Evolutionary conservation across 2,113 vertebrate species (phyloP).

Genomic region (Equus quagga): DNA sequence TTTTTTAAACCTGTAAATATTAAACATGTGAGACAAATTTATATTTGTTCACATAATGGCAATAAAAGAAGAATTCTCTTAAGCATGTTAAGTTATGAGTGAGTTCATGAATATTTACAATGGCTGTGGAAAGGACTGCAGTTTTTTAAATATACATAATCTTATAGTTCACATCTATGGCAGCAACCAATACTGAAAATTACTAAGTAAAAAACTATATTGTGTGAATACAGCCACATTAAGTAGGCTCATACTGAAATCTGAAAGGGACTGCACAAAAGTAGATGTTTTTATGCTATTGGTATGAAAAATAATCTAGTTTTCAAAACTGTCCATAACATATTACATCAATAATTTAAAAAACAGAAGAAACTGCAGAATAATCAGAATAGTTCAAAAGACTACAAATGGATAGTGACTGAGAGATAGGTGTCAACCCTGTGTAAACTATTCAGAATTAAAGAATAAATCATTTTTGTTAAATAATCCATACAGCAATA

Average conservation of each 20-base stretch:
- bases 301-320: not conserved
- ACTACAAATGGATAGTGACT: not conserved
- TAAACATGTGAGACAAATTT: slow-evolving; percentile 7
- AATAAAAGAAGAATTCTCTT: slow-evolving; percentile 5
- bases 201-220: slow-evolving; percentile 43
- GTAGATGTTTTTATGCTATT: not conserved
- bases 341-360: not conserved
- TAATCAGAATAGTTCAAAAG: slow-evolving; percentile 9
- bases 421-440: not conserved
- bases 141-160: slow-evolving; percentile 43
- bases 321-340: not conserved
- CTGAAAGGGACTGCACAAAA: not conserved
- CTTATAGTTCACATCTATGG: not conserved
- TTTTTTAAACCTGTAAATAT: not conserved
- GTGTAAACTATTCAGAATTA: not conserved
- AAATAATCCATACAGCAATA: not conserved
- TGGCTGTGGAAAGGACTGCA: not conserved
- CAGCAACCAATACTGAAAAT: not conserved
- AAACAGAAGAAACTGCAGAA: slow-evolving; percentile 2
- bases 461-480: not conserved
- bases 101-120: slow-evolving; percentile 49
- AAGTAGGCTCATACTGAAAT: not conserved
- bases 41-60: not conserved
- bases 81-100: slow-evolving; percentile 6
- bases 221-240: not conserved